Percentiles rank a stretch among this genome's conserved stretches.
phyloP scores from a whole-genome alignment of 1,140 invertebrate genomes.

The Philopotamus ludificatus region DNA sequence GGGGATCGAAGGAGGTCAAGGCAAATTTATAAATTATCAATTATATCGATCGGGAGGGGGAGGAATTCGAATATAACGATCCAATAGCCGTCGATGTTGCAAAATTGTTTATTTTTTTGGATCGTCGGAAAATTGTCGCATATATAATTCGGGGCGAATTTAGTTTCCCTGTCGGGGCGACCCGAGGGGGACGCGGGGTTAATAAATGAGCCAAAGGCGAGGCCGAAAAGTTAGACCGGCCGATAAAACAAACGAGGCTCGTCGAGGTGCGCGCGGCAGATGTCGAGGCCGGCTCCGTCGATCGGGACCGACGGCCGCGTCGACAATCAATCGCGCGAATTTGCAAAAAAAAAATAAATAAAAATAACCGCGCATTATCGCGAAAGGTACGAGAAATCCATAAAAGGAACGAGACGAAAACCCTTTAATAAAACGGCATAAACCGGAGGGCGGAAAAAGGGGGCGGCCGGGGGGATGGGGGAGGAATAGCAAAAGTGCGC shows the following conservation, averaged over 20 bases:
- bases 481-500: constrained; percentile 26
- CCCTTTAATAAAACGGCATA: constrained; percentile 37
- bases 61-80: too few species aligned
- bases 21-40: too few species aligned
- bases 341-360: constrained; percentile 26
- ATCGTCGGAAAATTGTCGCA: too few species aligned
- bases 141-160: too few species aligned
- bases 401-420: constrained; percentile 37
- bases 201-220: not conserved
- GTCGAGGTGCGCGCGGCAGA: not conserved
- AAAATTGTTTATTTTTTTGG: too few species aligned
- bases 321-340: not conserved
- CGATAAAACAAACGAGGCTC: not conserved
- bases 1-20: too few species aligned
- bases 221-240: not conserved
- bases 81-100: too few species aligned
- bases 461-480: not conserved
- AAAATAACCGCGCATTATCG: constrained; percentile 28
- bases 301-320: not conserved
- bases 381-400: constrained; percentile 17
- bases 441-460: not conserved
- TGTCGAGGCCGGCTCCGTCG: not conserved
- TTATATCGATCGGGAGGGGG: too few species aligned
- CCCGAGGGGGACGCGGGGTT: not conserved
- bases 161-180: not conserved